phyloP scores from a whole-genome alignment of 2,888 invertebrate species.

The Formica aserva region DNA sequence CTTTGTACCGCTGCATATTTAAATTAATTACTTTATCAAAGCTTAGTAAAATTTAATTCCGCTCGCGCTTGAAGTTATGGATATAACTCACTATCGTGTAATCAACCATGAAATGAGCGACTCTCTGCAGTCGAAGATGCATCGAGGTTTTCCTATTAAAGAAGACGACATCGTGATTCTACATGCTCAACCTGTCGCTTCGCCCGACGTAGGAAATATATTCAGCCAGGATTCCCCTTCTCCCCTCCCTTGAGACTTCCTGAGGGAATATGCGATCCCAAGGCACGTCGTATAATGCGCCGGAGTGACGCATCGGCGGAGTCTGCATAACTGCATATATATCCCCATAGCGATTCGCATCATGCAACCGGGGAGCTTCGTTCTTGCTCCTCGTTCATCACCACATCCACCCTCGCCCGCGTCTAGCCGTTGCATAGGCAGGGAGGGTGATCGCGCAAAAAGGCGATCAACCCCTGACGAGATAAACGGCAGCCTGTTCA shows the following conservation, averaged over 20 bases:
- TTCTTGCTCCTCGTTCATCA: slow-evolving; percentile 78
- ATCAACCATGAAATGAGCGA: slow-evolving; percentile 2
- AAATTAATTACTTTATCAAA: slow-evolving; percentile 16
- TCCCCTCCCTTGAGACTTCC: slow-evolving; percentile 59
- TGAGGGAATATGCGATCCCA: slow-evolving; percentile 74
- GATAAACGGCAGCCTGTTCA: slow-evolving; percentile 55
- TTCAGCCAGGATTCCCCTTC: slow-evolving; percentile 62
- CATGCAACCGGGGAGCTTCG: slow-evolving; percentile 64
- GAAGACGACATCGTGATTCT: slow-evolving; percentile 44
- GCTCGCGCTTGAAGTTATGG: not conserved
- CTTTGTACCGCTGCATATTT: not conserved
- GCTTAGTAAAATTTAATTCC: not conserved
- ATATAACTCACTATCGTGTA: not conserved
- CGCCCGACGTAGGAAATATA: slow-evolving; percentile 67
- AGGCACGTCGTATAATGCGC: slow-evolving; percentile 76
- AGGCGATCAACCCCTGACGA: slow-evolving; percentile 55
- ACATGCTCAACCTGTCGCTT: slow-evolving; percentile 63
- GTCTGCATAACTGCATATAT: slow-evolving; percentile 81
- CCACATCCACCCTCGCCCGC: slow-evolving; percentile 58
- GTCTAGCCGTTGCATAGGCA: slow-evolving; percentile 37
- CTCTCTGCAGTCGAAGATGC: not conserved
- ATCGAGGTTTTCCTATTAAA: slow-evolving; percentile 45
- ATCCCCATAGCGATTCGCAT: slow-evolving; percentile 77
- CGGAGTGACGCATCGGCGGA: slow-evolving; percentile 80
- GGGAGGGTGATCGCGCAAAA: slow-evolving; percentile 48